These are phyloP conservation scores for Cathartes aura DNA, from an alignment of 2,113 vertebrate species.

Conservation along the genomic window DNA sequence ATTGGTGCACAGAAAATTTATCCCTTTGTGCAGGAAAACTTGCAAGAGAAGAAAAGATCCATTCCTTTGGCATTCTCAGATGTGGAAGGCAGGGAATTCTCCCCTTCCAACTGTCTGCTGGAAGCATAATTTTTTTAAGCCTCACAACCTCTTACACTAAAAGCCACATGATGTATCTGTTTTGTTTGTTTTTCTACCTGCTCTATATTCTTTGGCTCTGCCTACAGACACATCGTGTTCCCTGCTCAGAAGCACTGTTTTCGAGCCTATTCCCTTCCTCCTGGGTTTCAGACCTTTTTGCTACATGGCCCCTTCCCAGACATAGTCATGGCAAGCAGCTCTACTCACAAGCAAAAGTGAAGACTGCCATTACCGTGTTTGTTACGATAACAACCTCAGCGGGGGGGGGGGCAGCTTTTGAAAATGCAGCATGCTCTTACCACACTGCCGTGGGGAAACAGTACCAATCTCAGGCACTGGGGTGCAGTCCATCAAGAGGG, in stretches of 20 bases:
- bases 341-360: neutral
- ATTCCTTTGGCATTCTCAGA: neutral
- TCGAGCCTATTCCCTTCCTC: neutral
- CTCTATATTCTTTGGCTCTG: neutral
- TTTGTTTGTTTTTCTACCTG: neutral
- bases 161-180: neutral
- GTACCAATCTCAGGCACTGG: neutral
- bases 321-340: neutral
- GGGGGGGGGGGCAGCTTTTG: neutral
- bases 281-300: neutral
- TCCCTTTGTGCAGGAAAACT: constrained; percentile 9
- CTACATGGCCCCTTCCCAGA: neutral
- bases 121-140: neutral
- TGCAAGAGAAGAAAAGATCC: neutral
- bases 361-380: neutral
- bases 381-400: neutral
- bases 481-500: neutral
- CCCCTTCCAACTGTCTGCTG: neutral
- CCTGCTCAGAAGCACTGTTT: neutral
- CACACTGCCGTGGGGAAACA: neutral
- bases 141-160: neutral
- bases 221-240: neutral
- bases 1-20: neutral
- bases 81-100: neutral
- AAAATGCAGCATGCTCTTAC: neutral